These are phyloP conservation scores for Eupithecia vulgata DNA, from an alignment of 2,888 invertebrate species.

Conservation along the genomic window DNA sequence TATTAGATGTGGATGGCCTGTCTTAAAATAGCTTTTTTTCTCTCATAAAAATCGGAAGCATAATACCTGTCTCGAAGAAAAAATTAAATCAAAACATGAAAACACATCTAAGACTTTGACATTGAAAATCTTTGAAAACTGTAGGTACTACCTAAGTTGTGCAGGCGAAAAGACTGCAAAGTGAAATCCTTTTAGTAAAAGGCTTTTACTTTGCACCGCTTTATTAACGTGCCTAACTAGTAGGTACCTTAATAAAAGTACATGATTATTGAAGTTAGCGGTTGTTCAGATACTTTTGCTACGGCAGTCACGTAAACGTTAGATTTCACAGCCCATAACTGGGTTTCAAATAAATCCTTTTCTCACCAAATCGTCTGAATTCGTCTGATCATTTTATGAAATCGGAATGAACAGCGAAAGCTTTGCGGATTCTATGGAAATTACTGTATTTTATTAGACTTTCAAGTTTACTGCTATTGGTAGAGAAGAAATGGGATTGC, in stretches of 20 bases:
- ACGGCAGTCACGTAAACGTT: conserved; percentile 19
- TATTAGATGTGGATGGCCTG: neutral
- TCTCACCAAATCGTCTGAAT: conserved; percentile 36
- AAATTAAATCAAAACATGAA: neutral
- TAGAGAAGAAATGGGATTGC: conserved; percentile 1
- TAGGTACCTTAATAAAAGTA: neutral
- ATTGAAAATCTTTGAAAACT: neutral
- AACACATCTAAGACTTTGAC: neutral
- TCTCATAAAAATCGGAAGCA: neutral
- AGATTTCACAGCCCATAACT: conserved; percentile 32
- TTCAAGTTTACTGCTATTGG: conserved; percentile 15
- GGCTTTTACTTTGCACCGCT: neutral
- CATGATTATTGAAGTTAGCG: neutral
- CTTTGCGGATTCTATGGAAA: conserved; percentile 27
- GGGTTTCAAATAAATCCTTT: conserved; percentile 33
- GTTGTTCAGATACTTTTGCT: conserved; percentile 16
- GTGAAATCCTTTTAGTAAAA: neutral
- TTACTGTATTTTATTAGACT: conserved; percentile 26
- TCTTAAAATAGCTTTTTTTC: neutral
- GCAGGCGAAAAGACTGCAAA: neutral
- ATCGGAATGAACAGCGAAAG: conserved; percentile 31
- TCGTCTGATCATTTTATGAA: conserved; percentile 36
- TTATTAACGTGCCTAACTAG: neutral
- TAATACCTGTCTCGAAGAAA: neutral
- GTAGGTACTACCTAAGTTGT: neutral